Base-by-base conservation (phyloP, 2,113 vertebrate species). In the Variabilichromis moorii region DNA sequence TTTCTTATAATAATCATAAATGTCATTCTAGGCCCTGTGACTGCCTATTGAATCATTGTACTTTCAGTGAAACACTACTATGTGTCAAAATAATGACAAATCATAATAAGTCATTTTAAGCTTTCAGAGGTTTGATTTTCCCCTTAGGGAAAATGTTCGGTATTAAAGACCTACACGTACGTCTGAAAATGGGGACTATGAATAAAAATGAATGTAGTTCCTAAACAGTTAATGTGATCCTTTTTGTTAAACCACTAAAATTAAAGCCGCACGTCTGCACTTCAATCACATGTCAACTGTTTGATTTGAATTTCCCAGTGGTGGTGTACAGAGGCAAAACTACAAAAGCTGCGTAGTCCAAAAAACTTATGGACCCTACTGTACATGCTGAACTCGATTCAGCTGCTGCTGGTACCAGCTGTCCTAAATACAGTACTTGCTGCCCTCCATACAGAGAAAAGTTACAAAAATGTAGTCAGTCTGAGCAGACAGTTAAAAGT, bases 1-100 rank as follows among this genome's bases (percentile, higher is more conserved):
- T 51, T 51, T 33, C 45, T 78, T 78, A 51, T 78, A 78, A 78
- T 33, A 78, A 51, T 78, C 73, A 51, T 78, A 78, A 78, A 78
- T 51, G 17, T 51, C 45, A 50, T 78, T 78, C 26, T 33, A 51
- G 26, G 45, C 45, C 45, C 45, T 12, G 17, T 51, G 45, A 33
- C 26, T 51, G 26, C 45, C 17, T 51, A 28, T 51, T 51, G 45
- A 78, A 51, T 78, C 45, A 51, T 78, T 78, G 1, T 51, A 33
- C 26, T 13, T 78, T 51, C 45, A 78, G 24, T 51, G 16, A 78
- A 78, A 78, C 26, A 33, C 26, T 78, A 33, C 73, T 78, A 78
- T 78, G 10, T 51, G 73, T 78, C 73, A 33, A 78, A 78, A 78
- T 51, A 51, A 51, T 78, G 73, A 78, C 73, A 51, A 78, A 33